phyloP scores from a whole-genome alignment of 2,113 vertebrate genomes.

The Xiphias gladius region DNA sequence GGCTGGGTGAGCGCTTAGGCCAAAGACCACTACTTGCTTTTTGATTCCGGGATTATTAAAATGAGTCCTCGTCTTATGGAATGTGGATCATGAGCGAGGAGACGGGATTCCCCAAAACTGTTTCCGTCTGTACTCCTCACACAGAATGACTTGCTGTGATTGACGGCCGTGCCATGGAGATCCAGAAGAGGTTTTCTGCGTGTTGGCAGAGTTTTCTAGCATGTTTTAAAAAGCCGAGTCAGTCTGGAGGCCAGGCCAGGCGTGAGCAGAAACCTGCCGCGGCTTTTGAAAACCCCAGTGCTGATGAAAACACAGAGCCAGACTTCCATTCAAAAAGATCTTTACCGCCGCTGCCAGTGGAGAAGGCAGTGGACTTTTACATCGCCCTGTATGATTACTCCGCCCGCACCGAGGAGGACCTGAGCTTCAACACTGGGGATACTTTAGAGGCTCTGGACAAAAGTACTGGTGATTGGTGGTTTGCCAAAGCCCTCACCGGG shows the following conservation, averaged over 20 bases:
- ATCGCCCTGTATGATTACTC: slow-evolving; percentile 92
- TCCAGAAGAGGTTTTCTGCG: slow-evolving; percentile 19
- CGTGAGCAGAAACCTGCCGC: accelerated
- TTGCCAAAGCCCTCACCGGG: slow-evolving; percentile 83
- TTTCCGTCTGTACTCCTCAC: background rate
- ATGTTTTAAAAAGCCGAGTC: slow-evolving; percentile 51
- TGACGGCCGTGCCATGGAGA: slow-evolving; percentile 55
- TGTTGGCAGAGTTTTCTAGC: slow-evolving; percentile 60
- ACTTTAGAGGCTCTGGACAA: slow-evolving; percentile 86
- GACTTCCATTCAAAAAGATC: accelerated
- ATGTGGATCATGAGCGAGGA: background rate
- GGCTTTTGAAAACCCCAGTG: background rate
- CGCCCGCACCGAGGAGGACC: slow-evolving; percentile 90
- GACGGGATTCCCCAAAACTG: background rate
- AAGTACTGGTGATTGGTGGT: slow-evolving; percentile 90
- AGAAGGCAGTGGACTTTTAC: slow-evolving; percentile 54
- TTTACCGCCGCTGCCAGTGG: background rate
- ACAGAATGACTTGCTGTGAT: slow-evolving; percentile 42
- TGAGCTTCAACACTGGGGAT: slow-evolving; percentile 90
- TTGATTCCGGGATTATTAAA: background rate
- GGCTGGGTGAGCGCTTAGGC: background rate
- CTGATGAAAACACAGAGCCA: accelerated
- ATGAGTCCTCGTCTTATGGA: background rate
- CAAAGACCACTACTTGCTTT: background rate
- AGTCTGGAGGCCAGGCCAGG: accelerated